Conservation (phyloP, 1,140 invertebrate species). For the Atta colombica region DNA sequence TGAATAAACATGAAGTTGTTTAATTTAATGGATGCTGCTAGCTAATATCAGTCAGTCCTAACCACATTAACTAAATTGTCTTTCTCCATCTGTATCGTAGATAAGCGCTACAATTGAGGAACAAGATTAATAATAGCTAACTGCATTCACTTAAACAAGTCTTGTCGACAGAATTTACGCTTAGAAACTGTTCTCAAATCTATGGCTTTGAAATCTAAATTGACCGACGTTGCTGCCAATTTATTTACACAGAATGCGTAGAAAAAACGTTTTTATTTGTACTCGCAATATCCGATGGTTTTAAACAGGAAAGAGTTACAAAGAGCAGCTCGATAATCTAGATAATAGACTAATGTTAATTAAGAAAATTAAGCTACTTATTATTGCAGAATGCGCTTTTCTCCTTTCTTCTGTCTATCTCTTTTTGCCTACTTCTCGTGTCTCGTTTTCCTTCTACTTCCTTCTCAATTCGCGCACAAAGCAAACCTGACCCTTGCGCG, state of each 20-base stretch:
- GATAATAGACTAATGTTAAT: conserved; percentile 75
- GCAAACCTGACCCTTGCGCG: conserved; percentile 40
- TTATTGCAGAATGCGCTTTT: conserved; percentile 71
- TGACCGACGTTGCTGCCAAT: not conserved
- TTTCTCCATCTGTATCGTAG: conserved; percentile 13
- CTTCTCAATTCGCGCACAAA: conserved; percentile 55
- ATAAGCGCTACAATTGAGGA: conserved; percentile 1
- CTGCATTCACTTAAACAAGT: not conserved
- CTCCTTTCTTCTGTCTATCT: conserved; percentile 16
- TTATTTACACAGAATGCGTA: not conserved
- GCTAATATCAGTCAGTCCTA: conserved; percentile 4
- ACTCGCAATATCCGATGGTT: not conserved
- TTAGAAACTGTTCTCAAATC: not conserved
- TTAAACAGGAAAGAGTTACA: not conserved
- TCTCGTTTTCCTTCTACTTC: not conserved
- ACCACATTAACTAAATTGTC: conserved; percentile 18
- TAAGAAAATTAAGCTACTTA: conserved; percentile 82
- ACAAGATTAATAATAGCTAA: conserved; percentile 28
- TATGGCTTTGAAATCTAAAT: not conserved
- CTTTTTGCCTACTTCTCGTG: conserved; percentile 1
- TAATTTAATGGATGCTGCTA: conserved; percentile 10
- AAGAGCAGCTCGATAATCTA: conserved; percentile 8
- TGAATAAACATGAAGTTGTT: conserved; percentile 48
- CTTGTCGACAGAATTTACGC: not conserved
- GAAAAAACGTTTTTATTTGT: not conserved